Conservation (phyloP, 2,113 vertebrate genomes). For the Thalassarche chlororhynchos region DNA sequence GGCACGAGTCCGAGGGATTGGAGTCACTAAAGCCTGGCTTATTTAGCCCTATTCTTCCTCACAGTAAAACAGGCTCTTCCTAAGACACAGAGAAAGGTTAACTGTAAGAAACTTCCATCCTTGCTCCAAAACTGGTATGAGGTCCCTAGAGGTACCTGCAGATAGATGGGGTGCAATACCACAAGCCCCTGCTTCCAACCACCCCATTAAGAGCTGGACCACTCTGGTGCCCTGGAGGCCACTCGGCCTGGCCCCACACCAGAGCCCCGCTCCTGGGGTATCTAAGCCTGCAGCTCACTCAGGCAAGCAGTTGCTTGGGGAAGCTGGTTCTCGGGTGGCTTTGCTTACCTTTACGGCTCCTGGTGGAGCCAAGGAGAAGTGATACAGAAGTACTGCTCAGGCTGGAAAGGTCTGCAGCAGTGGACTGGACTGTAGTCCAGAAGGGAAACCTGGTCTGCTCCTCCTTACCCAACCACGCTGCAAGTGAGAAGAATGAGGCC, state of each 20-base stretch:
- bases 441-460: neutral
- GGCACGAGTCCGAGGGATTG: accelerated
- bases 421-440: neutral
- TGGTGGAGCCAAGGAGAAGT: neutral
- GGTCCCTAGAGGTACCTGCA: neutral
- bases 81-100: neutral
- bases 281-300: neutral
- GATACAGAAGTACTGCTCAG: accelerated
- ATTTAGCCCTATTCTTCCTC: neutral
- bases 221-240: neutral
- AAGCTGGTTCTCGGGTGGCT: neutral
- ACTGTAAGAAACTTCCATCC: neutral
- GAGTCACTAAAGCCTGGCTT: neutral
- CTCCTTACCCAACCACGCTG: neutral
- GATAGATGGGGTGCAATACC: neutral
- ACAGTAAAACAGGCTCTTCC: neutral
- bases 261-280: neutral
- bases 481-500: neutral
- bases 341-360: neutral
- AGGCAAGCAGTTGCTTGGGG: neutral
- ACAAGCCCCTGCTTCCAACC: neutral
- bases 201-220: neutral
- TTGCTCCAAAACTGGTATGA: neutral
- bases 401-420: neutral
- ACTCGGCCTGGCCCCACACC: no score